Base-by-base conservation (phyloP, 1,140 invertebrate species). In the Lithobius niger region DNA sequence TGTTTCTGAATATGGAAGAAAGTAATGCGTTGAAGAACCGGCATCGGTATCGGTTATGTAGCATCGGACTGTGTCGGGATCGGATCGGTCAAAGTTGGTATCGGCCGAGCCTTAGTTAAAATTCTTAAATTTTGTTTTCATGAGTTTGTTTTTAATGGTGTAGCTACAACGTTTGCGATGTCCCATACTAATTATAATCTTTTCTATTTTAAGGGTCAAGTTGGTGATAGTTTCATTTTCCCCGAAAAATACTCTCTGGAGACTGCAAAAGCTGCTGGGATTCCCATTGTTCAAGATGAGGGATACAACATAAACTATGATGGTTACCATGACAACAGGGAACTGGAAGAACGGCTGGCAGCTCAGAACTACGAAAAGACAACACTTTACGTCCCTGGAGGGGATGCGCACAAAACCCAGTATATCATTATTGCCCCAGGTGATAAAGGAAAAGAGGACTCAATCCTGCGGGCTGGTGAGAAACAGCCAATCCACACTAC, bases 401-500 rank as follows among this genome's bases (percentile, higher is more conserved):
- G 6, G 13, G 48, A 26, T 10, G 4, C 6, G 16, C 13, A 24
- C 6, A 50, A 50, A 27, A 4, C 48, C 25, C 21, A 50, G 19
- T 50, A 50, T 27, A 47, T 47, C 19, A 40, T 40, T 18, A 47
- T 47, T 25, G 16, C 13, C 4, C 10, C 48, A 4, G 6, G 13
- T 27, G 48, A 50, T 26, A 50, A 50, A 26, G 48, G 24, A 24
- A 13, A 26, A 6, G 48, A 26, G 6, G 44, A 47, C 19, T 15
- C 6, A 13, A 13, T 21, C 6, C 22, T 47, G 10, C 15, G 22
- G 10, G 22, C 13, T 47, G 22, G 22, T 18, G 44, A 47, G 19
- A 36, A 45, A 19, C 4, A 6, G 22, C 16, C 21, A 50, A 52
- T 27, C n/a, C 81, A 81, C 60, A 77, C 79, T 59, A 72, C 78